These are phyloP conservation scores for Calephelis perditalis DNA, from an alignment of 2,888 invertebrate species.

Conservation along the genomic window DNA sequence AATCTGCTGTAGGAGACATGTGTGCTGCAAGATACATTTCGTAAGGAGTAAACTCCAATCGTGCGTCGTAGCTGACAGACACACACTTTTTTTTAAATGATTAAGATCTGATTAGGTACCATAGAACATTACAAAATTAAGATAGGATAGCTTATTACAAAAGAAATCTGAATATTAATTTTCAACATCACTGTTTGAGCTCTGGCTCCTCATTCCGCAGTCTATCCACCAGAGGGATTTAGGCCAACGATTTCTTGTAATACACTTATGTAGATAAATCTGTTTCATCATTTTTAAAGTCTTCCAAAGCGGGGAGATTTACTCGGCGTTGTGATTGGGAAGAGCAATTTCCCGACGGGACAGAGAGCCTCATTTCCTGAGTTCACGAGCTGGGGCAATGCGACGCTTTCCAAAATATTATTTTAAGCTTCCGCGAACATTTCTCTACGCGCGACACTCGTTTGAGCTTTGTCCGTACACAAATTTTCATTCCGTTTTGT, in stretches of 20 bases:
- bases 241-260: slow-evolving; percentile 45
- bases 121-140: too few species aligned
- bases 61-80: too few species aligned
- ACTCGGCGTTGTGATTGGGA: slow-evolving; percentile 68
- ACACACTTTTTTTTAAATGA: too few species aligned
- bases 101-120: too few species aligned
- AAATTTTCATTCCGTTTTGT: slow-evolving; percentile 42
- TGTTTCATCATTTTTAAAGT: slow-evolving; percentile 63
- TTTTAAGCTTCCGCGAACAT: slow-evolving; percentile 67
- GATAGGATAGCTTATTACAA: not conserved
- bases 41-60: too few species aligned
- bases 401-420: slow-evolving; percentile 65
- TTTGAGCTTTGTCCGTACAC: slow-evolving; percentile 46
- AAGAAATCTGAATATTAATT: slow-evolving; percentile 27
- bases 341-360: slow-evolving; percentile 72
- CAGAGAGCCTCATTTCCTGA: slow-evolving; percentile 73
- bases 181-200: slow-evolving; percentile 16
- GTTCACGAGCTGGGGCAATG: slow-evolving; percentile 49
- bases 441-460: slow-evolving; percentile 56
- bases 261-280: slow-evolving; percentile 59
- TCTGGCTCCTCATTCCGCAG: slow-evolving; percentile 3
- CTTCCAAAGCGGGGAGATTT: slow-evolving; percentile 60
- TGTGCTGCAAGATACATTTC: too few species aligned
- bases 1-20: too few species aligned
- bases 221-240: slow-evolving; percentile 29